Evolutionary conservation across 2,888 invertebrate species (phyloP).

Genomic region (Troglohyphantes excavatus): DNA sequence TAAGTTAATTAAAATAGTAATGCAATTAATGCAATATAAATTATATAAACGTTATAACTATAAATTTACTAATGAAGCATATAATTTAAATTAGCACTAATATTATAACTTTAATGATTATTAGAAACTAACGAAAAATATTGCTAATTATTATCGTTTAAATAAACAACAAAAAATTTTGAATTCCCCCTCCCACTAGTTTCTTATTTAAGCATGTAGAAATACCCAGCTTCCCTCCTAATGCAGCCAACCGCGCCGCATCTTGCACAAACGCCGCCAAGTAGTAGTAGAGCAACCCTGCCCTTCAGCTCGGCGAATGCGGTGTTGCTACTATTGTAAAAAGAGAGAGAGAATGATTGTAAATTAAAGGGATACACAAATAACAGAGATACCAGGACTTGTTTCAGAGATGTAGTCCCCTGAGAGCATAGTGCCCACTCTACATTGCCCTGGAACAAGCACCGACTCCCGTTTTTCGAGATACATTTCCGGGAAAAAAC

Average conservation of each 20-base stretch:
- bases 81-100: too few relatives aligned
- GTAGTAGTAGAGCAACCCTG: slow-evolving; percentile 49
- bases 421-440: background rate
- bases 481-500: background rate
- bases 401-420: slow-evolving; percentile 7
- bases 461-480: background rate
- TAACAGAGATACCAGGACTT: background rate
- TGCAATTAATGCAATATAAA: too few relatives aligned
- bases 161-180: too few relatives aligned
- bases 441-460: background rate
- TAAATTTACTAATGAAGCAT: too few relatives aligned
- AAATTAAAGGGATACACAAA: slow-evolving; percentile 64
- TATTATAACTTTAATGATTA: too few relatives aligned
- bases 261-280: slow-evolving; percentile 48
- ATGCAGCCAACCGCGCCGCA: background rate
- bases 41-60: too few relatives aligned
- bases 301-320: slow-evolving; percentile 57
- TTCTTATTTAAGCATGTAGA: too few relatives aligned
- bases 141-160: too few relatives aligned
- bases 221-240: background rate
- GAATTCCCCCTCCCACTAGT: too few relatives aligned
- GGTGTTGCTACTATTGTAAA: slow-evolving; percentile 71
- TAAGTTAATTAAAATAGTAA: too few relatives aligned
- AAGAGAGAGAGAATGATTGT: slow-evolving; percentile 42
- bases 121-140: too few relatives aligned